Base-by-base conservation (phyloP, 1,140 invertebrate genomes). In the Gryon sp. region DNA sequence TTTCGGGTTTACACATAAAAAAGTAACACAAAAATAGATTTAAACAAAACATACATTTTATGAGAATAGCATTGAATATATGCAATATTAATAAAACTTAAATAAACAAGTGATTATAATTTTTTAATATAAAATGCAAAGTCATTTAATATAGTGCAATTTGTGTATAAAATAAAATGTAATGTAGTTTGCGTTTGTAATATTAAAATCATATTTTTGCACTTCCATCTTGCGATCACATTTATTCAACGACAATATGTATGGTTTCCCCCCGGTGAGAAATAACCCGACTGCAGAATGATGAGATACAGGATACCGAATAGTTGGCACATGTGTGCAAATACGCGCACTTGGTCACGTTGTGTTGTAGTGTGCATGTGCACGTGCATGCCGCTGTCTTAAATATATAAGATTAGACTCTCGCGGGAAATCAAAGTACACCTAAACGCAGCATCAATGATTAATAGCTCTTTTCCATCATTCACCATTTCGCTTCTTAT, bases 351-450 rank as follows among this genome's bases (percentile, higher is more conserved):
- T 5, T 18, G 6, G 14, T 2, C 20, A 12, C n/a, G n/a, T n/a
- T 28, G 24, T 28, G 16, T 2, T n/a, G 15, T 14, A 41, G 3
- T 22, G 26, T 59, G 26, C 18, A 20, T 32, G 32, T 62, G 20
- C 41, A 12, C 15, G 20, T 40, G 24, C 45, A 40, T 52, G 45
- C 32, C 32, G 20, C 15, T 52, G 46, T 52, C 41, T 52, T 52
- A 70, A 69, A 74, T 70, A 43, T 66, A 73, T 53, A 66, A 60
- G 72, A 78, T 75, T 66, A 62, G 50, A 14, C 16, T 16, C 77
- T 60, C 60, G 14, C 22, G 77, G 77, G 77, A 79, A 79, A 79
- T 79, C 77, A 76, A 69, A 66, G 66, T 65, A 60, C 72, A 70
- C 68, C 72, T 62, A 79, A 75, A 66, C 53, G 38, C 59, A 53